phyloP scores from a whole-genome alignment of 2,888 invertebrate genomes.

The Venustoraphidia nigricollis region DNA sequence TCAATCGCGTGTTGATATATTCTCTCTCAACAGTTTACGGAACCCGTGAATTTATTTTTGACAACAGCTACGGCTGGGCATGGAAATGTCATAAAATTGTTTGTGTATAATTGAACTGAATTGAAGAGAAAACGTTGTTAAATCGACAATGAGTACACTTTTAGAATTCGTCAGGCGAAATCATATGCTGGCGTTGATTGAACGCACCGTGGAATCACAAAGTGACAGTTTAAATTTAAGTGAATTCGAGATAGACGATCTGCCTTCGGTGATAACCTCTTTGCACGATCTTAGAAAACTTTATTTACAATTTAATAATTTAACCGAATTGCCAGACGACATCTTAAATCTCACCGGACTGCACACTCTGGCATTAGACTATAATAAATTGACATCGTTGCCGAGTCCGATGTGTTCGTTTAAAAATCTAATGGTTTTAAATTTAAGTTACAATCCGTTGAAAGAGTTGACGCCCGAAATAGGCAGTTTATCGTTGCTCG shows the following conservation, averaged over 20 bases:
- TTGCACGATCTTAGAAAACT: conserved; percentile 42
- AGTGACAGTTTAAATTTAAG: conserved; percentile 43
- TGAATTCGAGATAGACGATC: conserved; percentile 43
- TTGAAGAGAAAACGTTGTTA: background rate
- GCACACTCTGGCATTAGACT: conserved; percentile 46
- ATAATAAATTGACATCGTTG: conserved; percentile 42
- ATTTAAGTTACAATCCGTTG: conserved; percentile 51
- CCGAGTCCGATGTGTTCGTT: conserved; percentile 43
- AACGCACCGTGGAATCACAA: conserved; percentile 42
- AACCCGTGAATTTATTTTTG: no score
- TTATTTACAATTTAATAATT: conserved; percentile 47
- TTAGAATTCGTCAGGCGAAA: conserved; percentile 53
- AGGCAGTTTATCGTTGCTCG: conserved; percentile 39
- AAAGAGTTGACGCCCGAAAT: conserved; percentile 39
- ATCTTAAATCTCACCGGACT: conserved; percentile 37
- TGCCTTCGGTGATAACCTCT: conserved; percentile 39
- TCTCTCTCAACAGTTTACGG: no score
- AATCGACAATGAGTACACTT: conserved; percentile 41
- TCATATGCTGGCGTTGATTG: conserved; percentile 48
- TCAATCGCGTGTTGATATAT: no score
- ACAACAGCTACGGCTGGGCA: no score
- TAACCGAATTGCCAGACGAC: conserved; percentile 33
- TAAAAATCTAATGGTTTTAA: conserved; percentile 41
- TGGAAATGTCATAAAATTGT: no score
- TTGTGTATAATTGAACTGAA: no score